Evolutionary conservation across 1,140 invertebrate genomes (phyloP).

Genomic region (Contarinia nasturtii): DNA sequence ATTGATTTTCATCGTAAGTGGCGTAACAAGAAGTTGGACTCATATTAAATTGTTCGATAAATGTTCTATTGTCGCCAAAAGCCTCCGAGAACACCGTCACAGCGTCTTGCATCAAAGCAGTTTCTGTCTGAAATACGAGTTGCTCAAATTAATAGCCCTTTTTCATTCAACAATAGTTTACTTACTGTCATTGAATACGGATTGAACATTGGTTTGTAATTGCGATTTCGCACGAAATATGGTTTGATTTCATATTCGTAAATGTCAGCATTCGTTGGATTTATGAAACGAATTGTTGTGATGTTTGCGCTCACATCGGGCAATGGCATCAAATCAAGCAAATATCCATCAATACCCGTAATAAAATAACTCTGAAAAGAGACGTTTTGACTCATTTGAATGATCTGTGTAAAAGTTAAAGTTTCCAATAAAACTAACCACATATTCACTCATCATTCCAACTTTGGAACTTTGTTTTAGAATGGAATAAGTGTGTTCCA

Average conservation of each 20-base stretch:
- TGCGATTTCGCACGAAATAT: slow-evolving; percentile 22
- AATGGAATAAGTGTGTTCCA: slow-evolving; percentile 40
- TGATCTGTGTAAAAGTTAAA: too few species aligned
- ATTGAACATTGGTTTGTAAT: slow-evolving; percentile 13
- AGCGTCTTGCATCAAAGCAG: slow-evolving; percentile 60
- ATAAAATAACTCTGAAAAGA: slow-evolving; percentile 27
- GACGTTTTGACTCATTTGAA: too few species aligned
- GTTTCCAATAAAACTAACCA: slow-evolving; percentile 12
- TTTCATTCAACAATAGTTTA: not conserved
- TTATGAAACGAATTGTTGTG: slow-evolving; percentile 48
- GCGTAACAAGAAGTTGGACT: slow-evolving; percentile 47
- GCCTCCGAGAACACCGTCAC: slow-evolving; percentile 47
- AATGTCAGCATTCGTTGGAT: slow-evolving; percentile 33
- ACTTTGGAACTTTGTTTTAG: slow-evolving; percentile 62
- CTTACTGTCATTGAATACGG: slow-evolving; percentile 13
- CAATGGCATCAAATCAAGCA: slow-evolving; percentile 45
- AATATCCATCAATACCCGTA: slow-evolving; percentile 47
- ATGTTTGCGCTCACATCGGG: slow-evolving; percentile 46
- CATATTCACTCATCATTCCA: slow-evolving; percentile 60
- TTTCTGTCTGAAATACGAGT: slow-evolving; percentile 35
- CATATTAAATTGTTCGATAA: slow-evolving; percentile 35
- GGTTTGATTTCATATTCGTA: slow-evolving; percentile 26
- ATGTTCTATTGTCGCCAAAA: slow-evolving; percentile 26
- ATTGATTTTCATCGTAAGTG: slow-evolving; percentile 40
- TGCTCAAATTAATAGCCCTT: slow-evolving; percentile 1